phyloP scores from a whole-genome alignment of 2,113 vertebrate genomes.

The Cisticola juncidis region DNA sequence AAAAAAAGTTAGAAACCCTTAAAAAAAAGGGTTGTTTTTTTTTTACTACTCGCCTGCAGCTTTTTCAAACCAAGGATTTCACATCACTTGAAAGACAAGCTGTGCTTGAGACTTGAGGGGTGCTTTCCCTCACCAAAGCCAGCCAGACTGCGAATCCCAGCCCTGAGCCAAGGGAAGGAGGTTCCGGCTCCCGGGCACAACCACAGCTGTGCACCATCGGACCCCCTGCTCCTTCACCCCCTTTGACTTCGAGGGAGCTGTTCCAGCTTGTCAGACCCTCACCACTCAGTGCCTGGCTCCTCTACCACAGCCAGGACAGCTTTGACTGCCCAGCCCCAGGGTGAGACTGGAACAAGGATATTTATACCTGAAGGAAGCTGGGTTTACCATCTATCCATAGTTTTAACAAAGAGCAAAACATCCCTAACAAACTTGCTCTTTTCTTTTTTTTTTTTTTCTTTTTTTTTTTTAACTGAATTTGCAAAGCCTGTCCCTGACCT shows the following conservation, averaged over 20 bases:
- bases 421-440: background rate
- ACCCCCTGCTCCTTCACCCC: background rate
- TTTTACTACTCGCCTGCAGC: background rate
- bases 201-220: accelerated
- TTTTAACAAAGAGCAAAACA: background rate
- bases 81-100: background rate
- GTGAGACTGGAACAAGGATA: background rate
- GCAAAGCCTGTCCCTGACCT: constrained; percentile 25
- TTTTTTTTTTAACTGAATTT: background rate
- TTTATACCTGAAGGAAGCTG: background rate
- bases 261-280: background rate
- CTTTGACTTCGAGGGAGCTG: background rate
- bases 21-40: background rate
- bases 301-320: background rate
- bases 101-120: background rate
- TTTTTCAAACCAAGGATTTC: constrained; percentile 5
- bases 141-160: background rate
- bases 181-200: background rate
- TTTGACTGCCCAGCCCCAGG: background rate
- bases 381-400: background rate
- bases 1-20: background rate
- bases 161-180: background rate
- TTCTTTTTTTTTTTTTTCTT: background rate
- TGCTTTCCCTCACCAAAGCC: background rate
- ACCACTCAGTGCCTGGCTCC: accelerated